These are phyloP conservation scores for Azorinus chamasolen DNA, from an alignment of 2,888 invertebrate genomes.

Conservation along the genomic window DNA sequence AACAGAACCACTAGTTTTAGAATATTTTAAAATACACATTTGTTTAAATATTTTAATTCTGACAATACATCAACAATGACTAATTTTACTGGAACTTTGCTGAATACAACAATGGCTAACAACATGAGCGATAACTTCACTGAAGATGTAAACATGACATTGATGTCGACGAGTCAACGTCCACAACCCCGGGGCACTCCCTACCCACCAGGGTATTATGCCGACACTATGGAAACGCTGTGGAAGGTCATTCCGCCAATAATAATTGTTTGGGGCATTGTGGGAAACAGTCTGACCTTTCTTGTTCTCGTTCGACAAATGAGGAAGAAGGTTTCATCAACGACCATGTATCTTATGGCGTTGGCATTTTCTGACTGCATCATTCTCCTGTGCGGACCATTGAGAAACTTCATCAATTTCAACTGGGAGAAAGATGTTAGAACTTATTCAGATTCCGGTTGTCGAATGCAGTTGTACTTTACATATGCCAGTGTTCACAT, in stretches of 20 bases:
- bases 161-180: no score
- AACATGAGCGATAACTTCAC: no score
- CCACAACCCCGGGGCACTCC: conserved; percentile 5
- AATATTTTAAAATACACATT: no score
- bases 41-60: no score
- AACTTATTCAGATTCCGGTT: conserved; percentile 37
- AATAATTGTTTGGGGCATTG: conserved; percentile 72
- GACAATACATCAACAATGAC: no score
- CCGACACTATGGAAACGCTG: conserved; percentile 33
- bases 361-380: conserved; percentile 70
- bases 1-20: no score
- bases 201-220: conserved; percentile 43
- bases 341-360: conserved; percentile 71
- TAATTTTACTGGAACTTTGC: no score
- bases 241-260: conserved; percentile 71
- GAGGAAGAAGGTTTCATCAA: conserved; percentile 58
- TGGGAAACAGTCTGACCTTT: conserved; percentile 76
- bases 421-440: conserved; percentile 65
- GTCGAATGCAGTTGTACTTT: conserved; percentile 69
- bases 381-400: conserved; percentile 73
- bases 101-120: no score
- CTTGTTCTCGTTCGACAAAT: conserved; percentile 65
- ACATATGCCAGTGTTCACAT: conserved; percentile 73
- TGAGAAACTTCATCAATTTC: conserved; percentile 65
- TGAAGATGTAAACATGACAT: no score